phyloP scores from a whole-genome alignment of 1,140 invertebrate species.

The Neodiprion lecontei region DNA sequence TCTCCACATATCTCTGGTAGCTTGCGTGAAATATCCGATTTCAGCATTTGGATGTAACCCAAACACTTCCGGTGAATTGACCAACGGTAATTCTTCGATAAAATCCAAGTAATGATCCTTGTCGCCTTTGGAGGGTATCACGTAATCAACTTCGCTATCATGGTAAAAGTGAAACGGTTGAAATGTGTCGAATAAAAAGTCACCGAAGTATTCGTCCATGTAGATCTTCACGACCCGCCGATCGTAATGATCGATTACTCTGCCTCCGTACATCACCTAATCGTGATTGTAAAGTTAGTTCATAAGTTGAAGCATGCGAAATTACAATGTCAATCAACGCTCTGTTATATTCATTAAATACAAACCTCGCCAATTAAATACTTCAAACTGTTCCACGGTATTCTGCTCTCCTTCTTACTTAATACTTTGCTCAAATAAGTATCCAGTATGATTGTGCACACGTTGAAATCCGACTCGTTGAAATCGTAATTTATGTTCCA shows the following conservation, averaged over 20 bases:
- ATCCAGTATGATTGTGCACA: conserved; percentile 82
- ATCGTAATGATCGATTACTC: conserved; percentile 90
- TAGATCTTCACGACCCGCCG: conserved; percentile 84
- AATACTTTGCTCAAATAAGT: conserved; percentile 80
- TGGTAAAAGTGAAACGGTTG: conserved; percentile 89
- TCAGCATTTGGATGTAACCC: conserved; percentile 92
- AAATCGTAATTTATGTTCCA: conserved; percentile 95
- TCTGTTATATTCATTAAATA: conserved; percentile 16
- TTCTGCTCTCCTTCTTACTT: conserved; percentile 65
- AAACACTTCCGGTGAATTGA: conserved; percentile 85
- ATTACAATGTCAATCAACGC: neutral
- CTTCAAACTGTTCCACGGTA: conserved; percentile 89
- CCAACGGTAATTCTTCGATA: conserved; percentile 76
- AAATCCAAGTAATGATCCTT: conserved; percentile 74
- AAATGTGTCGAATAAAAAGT: conserved; percentile 89
- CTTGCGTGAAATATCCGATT: conserved; percentile 89
- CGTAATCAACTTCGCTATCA: conserved; percentile 78
- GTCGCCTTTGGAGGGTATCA: conserved; percentile 73
- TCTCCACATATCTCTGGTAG: conserved; percentile 82
- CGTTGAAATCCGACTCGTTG: conserved; percentile 89
- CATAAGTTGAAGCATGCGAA: neutral
- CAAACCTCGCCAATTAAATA: conserved; percentile 88
- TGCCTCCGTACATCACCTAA: conserved; percentile 91
- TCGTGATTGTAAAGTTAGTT: conserved; percentile 18
- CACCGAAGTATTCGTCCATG: conserved; percentile 93